Evolutionary conservation across 2,113 vertebrate genomes (phyloP).

Genomic region (Ictalurus punctatus): DNA sequence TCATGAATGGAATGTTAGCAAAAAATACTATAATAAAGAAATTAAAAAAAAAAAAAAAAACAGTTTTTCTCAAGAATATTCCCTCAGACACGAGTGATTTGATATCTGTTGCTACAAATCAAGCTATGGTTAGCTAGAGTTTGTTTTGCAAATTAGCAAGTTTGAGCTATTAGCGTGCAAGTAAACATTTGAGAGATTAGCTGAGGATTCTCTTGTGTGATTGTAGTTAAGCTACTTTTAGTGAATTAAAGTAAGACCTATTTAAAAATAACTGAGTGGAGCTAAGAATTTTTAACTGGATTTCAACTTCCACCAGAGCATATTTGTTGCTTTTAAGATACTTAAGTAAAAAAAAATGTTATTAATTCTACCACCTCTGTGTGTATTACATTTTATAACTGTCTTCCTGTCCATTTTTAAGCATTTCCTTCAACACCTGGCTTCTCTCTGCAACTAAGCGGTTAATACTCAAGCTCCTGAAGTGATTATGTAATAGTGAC

Average conservation of each 20-base stretch:
- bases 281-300: not conserved
- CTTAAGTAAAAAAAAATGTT: not conserved
- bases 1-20: not conserved
- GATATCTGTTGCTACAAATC: not conserved
- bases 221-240: not conserved
- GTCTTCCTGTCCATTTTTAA: not conserved
- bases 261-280: too few species aligned
- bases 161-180: not conserved
- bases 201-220: not conserved
- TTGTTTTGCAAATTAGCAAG: not conserved
- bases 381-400: not conserved
- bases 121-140: not conserved
- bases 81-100: not conserved
- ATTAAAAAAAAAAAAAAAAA: not conserved
- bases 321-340: not conserved
- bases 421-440: not conserved
- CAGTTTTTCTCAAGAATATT: too few species aligned
- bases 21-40: not conserved
- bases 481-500: slow-evolving; percentile 21
- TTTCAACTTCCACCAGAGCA: not conserved
- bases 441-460: not conserved
- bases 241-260: not conserved
- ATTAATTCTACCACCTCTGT: too few species aligned
- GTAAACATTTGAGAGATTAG: not conserved
- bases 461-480: not conserved